Evolutionary conservation across 2,888 invertebrate genomes (phyloP), one percentile per base, ranked within the genome.

Genomic region (Epinotia bilunana): DNA sequence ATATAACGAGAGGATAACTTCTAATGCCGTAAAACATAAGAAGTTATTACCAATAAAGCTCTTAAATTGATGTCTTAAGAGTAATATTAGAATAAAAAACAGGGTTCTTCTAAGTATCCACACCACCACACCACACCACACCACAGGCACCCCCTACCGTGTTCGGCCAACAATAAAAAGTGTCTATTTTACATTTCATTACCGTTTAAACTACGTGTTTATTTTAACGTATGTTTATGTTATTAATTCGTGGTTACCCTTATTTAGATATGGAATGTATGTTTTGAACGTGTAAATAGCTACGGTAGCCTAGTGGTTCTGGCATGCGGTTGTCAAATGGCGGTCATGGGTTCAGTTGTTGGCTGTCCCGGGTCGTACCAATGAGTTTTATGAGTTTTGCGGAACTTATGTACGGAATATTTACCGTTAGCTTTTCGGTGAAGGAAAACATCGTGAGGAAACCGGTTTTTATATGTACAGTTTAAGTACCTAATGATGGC

Each of bases 121-220:
- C n/a, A n/a, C n/a, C n/a, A n/a, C n/a, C n/a, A n/a, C n/a, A n/a
- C n/a, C n/a, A n/a, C n/a, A n/a, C n/a, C n/a, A n/a, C n/a, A 58
- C 64, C 74, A 53, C 73, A 73, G 43, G 23, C 73, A 49, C 74
- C 74, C 68, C 74, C 74, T 70, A 60, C 74, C 57, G 70, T 18
- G 74, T 60, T 58, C 23, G 23, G 7, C 20, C 62, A 28, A 55
- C 61, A 74, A 70, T 63, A 74, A 74, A 71, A 65, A 61, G 46
- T 33, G 33, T 7, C 9, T 67, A 43, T 33, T 55, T 63, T 69
- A 57, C 65, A 71, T 65, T 71, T 74, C 23, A 74, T 60, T 43
- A 60, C 64, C 43, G 28, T 28, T 60, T 9, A 60, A 58, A 60
- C 57, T 60, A 64, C 43, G 43, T 74, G 70, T 74, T 71, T 74